phyloP scores from a whole-genome alignment of 2,113 vertebrate genomes.

The Vimba vimba region DNA sequence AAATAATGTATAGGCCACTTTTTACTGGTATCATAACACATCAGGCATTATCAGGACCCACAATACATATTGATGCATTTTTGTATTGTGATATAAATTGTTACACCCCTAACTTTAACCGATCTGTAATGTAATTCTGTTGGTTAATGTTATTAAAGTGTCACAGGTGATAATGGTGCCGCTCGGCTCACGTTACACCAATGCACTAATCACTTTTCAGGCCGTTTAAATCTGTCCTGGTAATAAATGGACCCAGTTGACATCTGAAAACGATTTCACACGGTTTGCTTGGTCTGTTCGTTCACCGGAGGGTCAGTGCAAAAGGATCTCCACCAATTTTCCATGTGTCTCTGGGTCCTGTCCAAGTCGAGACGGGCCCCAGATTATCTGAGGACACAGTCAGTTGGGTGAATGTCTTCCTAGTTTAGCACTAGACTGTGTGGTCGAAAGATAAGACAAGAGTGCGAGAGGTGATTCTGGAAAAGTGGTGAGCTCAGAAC shows the following conservation, averaged over 20 bases:
- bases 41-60: too few species aligned
- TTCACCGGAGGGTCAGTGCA: slow-evolving; percentile 16
- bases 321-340: slow-evolving; percentile 25
- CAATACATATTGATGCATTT: too few species aligned
- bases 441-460: not conserved
- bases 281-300: slow-evolving; percentile 2
- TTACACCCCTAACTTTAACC: too few species aligned
- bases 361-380: slow-evolving; percentile 36
- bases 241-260: not conserved
- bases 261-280: slow-evolving; percentile 14
- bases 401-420: slow-evolving; percentile 32
- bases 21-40: not conserved
- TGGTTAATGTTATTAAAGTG: not conserved
- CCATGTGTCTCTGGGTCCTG: slow-evolving; percentile 26
- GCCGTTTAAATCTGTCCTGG: not conserved
- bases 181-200: not conserved
- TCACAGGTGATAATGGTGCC: not conserved
- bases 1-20: too few species aligned
- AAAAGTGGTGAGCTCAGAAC: not conserved
- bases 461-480: not conserved
- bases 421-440: slow-evolving; percentile 17
- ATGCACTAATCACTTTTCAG: too few species aligned
- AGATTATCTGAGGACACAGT: slow-evolving; percentile 37
- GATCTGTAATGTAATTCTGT: not conserved
- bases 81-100: too few species aligned